Percentiles rank a stretch among this genome's conserved stretches.
phyloP scores from a whole-genome alignment of 2,113 vertebrate genomes.

The Chloropsis hardwickii region DNA sequence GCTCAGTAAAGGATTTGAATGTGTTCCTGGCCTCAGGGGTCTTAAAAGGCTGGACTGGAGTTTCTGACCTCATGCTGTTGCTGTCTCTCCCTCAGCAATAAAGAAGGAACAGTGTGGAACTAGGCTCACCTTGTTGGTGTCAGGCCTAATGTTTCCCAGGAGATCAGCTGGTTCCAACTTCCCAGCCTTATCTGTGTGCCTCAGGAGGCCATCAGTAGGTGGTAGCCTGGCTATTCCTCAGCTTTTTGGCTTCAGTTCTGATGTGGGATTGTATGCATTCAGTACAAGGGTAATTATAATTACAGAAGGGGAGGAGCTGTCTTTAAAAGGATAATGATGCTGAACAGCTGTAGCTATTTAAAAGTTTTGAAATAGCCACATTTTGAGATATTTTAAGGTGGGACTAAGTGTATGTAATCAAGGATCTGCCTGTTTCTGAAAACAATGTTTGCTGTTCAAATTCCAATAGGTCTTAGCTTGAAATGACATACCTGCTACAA shows the following conservation, averaged over 20 bases:
- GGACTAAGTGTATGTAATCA: background rate
- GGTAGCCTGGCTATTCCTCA: background rate
- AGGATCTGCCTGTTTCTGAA: background rate
- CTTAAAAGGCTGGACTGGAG: background rate
- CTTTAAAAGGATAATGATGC: background rate
- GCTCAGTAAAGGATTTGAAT: background rate
- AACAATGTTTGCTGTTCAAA: background rate
- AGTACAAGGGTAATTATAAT: background rate
- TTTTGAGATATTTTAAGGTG: background rate
- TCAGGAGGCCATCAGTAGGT: background rate
- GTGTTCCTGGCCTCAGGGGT: background rate
- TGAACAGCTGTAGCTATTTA: background rate
- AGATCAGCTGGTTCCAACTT: background rate
- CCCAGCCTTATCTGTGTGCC: background rate
- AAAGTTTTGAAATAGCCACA: background rate
- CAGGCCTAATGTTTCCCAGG: background rate
- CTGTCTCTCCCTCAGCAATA: accelerated
- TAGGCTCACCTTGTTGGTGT: background rate
- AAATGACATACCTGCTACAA: background rate
- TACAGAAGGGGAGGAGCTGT: background rate
- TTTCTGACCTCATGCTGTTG: background rate
- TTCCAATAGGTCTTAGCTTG: background rate
- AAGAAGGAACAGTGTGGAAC: background rate
- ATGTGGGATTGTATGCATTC: background rate
- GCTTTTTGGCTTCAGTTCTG: background rate